Evolutionary conservation across 2,113 vertebrate genomes (phyloP).

Genomic region (Lagopus muta): DNA sequence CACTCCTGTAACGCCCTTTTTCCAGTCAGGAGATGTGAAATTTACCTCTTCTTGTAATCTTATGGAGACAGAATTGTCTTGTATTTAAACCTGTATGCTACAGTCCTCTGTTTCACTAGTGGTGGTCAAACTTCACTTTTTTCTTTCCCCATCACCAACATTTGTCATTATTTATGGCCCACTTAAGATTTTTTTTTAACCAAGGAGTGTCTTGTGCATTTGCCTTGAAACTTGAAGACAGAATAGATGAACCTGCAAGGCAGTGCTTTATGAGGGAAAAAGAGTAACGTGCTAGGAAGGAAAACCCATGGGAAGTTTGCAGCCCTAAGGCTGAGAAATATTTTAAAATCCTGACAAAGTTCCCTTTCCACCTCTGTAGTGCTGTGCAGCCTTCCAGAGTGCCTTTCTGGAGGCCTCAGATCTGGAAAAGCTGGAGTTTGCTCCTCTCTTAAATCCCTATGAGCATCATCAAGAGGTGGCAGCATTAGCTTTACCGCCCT

Average conservation of each 20-base stretch:
- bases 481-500: background rate
- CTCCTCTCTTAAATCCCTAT: rapidly evolving
- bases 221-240: conserved; percentile 20
- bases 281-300: background rate
- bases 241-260: background rate
- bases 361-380: background rate
- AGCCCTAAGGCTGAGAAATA: background rate
- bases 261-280: background rate
- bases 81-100: background rate
- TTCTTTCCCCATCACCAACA: background rate
- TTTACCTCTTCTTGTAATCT: conserved; percentile 17
- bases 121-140: background rate
- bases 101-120: background rate
- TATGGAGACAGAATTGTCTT: background rate
- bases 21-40: background rate
- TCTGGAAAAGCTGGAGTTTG: background rate
- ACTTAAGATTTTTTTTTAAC: background rate
- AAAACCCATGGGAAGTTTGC: background rate
- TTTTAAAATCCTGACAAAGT: background rate
- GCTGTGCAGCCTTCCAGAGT: background rate
- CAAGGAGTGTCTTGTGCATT: background rate
- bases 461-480: background rate
- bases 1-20: conserved; percentile 4
- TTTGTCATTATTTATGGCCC: background rate
- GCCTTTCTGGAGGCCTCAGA: background rate